Evolutionary conservation across 2,113 vertebrate genomes (phyloP).

Genomic region (Lophius piscatorius): DNA sequence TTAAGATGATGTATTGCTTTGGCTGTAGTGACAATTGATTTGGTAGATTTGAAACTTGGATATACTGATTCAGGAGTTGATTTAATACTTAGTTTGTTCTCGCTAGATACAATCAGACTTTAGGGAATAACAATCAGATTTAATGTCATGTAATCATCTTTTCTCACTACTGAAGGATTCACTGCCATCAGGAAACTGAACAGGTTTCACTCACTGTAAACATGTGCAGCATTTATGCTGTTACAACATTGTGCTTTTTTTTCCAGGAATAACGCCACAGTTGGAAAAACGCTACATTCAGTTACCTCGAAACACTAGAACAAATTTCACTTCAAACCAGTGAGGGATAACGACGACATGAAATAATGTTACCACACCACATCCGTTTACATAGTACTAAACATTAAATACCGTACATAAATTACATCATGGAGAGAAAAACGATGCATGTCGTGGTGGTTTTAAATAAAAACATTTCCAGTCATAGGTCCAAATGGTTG

Average conservation of each 20-base stretch:
- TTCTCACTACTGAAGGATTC: no score
- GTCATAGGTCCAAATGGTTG: conserved; percentile 42
- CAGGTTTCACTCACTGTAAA: conserved; percentile 22
- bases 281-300: conserved; percentile 72
- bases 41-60: conserved; percentile 36
- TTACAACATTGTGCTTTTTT: conserved; percentile 65
- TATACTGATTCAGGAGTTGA: conserved; percentile 15
- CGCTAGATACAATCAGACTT: conserved; percentile 1
- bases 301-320: conserved; percentile 58
- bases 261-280: conserved; percentile 23
- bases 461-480: conserved; percentile 30
- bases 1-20: conserved; percentile 44
- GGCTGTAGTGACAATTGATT: conserved; percentile 46
- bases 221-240: conserved; percentile 51
- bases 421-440: conserved; percentile 53
- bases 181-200: conserved; percentile 35
- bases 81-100: conserved; percentile 15
- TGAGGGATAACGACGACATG: conserved; percentile 23
- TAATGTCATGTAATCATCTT: no score
- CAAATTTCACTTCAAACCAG: conserved; percentile 42
- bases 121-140: no score
- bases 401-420: conserved; percentile 67
- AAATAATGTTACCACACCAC: conserved; percentile 58
- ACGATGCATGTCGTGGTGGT: no score
- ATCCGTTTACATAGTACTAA: conserved; percentile 53